These are phyloP conservation scores for Saccopteryx bilineata DNA, from an alignment of 2,113 vertebrate species.

Conservation along the genomic window DNA sequence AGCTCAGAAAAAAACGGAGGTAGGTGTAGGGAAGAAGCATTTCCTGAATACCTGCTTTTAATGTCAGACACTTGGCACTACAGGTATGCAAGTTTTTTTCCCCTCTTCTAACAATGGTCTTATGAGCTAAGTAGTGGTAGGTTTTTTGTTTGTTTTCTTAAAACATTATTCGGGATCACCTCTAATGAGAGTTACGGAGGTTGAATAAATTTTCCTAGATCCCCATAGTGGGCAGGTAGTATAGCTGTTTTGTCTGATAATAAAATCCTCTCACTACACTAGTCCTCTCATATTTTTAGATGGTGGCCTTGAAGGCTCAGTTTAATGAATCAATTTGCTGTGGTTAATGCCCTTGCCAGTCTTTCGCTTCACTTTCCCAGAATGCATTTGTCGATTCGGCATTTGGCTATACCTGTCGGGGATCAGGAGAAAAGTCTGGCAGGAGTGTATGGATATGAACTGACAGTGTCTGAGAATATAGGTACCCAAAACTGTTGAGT, in stretches of 20 bases:
- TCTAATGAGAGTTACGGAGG: neutral
- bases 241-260: neutral
- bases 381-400: neutral
- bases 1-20: neutral
- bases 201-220: neutral
- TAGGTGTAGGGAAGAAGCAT: neutral
- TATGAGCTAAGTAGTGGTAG: neutral
- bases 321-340: conserved; percentile 38
- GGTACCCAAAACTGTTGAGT: conserved; percentile 14
- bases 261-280: neutral
- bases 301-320: neutral
- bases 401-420: conserved; percentile 3
- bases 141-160: neutral
- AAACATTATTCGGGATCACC: neutral
- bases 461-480: neutral
- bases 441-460: neutral
- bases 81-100: neutral
- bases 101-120: neutral
- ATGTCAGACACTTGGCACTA: neutral
- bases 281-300: neutral
- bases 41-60: neutral
- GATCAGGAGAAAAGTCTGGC: neutral
- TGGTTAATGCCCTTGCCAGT: conserved; percentile 8
- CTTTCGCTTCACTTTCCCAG: conserved; percentile 17
- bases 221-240: neutral